phyloP scores from a whole-genome alignment of 2,797 vertebrate species.

The Cebuella pygmaea region DNA sequence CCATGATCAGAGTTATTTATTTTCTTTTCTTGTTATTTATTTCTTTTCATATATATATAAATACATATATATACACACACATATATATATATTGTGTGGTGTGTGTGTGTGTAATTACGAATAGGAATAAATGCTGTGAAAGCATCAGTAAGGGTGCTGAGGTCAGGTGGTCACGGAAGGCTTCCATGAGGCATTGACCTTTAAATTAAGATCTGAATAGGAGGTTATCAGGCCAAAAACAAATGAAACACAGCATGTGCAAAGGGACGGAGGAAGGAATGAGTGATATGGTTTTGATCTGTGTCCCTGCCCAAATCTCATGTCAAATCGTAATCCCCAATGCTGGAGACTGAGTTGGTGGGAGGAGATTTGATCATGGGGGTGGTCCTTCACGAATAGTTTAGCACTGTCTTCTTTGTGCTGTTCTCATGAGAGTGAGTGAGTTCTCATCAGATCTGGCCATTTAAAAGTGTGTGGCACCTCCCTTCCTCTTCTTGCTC shows the following conservation, averaged over 20 bases:
- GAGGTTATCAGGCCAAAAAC: neutral
- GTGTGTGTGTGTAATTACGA: neutral
- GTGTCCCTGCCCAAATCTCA: neutral
- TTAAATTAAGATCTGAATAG: neutral
- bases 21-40: neutral
- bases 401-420: too few species aligned
- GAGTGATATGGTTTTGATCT: neutral
- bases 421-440: too few species aligned
- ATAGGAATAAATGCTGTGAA: neutral
- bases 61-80: too few species aligned
- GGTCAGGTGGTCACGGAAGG: neutral
- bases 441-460: neutral
- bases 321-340: neutral
- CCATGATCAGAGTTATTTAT: neutral
- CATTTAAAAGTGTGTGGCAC: neutral
- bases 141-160: neutral
- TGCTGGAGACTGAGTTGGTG: neutral
- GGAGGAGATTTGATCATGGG: neutral
- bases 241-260: neutral
- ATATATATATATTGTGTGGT: too few species aligned
- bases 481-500: neutral
- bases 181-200: neutral
- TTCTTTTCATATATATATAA: neutral
- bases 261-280: neutral
- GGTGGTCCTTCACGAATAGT: too few species aligned